Evolutionary conservation across 2,797 vertebrate species (phyloP), one percentile per base, ranked within the genome.

Genomic region (Coilia nasus): DNA sequence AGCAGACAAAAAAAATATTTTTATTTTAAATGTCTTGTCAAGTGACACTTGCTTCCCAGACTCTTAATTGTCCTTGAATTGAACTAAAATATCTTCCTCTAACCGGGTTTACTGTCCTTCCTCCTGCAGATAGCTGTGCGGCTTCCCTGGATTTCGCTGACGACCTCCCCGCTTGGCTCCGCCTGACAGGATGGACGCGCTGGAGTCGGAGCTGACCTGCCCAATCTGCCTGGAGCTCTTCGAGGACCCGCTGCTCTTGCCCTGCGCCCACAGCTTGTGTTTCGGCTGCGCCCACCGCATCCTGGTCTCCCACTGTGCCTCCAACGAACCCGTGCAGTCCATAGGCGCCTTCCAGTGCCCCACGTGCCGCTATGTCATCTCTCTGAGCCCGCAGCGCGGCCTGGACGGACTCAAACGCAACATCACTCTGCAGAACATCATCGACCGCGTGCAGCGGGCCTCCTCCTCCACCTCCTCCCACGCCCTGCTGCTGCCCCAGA

Each of bases 191-290:
- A 99, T 99, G 98, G 97, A 99, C 97, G 97, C 97, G 96, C 96
- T 99, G 96, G 98, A 99, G 96, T 98, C 98, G 91, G 98, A 99
- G 96, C 96, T 98, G 95, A 99, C 98, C 96, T 99, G 98, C 95
- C 98, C 98, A 97, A 98, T 99, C 95, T 99, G 98, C 96, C 96
- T 99, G 95, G 98, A 99, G 97, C 97, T 98, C 92, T 99, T 99
- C 90, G 97, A 98, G 93, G 98, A 98, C 93, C 98, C 98, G 11
- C 96, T 98, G 90, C 96, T 99, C 95, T 97, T 99, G 92, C 98
- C 98, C 92, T 98, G 98, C 0, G 97, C 97, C 90, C 98, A 99
- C 94, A 99, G 98, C 92, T 95, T 99, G 92, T 99, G 98, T 90
- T 98, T 99, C 91, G 97, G 96, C 93, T 99, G 97, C 3, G 97